Evolutionary conservation across 2,113 vertebrate species (phyloP).

Genomic region (Eclectus roratus): DNA sequence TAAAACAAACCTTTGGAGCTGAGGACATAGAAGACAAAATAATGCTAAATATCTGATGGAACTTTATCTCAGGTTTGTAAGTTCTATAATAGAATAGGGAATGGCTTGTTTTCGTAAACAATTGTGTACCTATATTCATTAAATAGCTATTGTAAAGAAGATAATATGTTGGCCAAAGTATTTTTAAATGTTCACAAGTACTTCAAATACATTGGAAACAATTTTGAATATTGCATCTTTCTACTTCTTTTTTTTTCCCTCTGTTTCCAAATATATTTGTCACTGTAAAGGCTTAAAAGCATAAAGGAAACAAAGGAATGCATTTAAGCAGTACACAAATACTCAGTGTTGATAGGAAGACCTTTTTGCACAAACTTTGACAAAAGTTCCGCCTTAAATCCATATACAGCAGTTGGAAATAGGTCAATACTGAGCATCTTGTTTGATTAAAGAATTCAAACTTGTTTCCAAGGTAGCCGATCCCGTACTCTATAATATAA

Average conservation of each 20-base stretch:
- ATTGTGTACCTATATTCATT: background rate
- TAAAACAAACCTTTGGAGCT: background rate
- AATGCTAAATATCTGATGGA: background rate
- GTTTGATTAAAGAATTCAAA: conserved; percentile 62
- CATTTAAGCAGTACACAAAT: background rate
- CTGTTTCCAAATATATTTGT: background rate
- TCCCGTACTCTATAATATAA: conserved; percentile 35
- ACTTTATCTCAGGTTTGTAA: background rate
- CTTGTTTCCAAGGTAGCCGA: conserved; percentile 76
- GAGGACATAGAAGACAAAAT: background rate
- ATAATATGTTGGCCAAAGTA: background rate
- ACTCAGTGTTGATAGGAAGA: background rate
- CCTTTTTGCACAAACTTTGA: background rate
- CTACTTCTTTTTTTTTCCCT: background rate
- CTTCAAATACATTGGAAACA: background rate
- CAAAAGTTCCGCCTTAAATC: conserved; percentile 43
- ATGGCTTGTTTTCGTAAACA: background rate
- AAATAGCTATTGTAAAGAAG: background rate
- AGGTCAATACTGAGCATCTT: conserved; percentile 55
- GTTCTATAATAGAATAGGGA: background rate
- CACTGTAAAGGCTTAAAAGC: background rate
- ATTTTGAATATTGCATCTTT: background rate
- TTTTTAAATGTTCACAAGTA: background rate
- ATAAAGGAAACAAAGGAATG: background rate
- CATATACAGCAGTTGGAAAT: conserved; percentile 1